Conservation (phyloP, 2,113 vertebrate species). For the Copsychus sechellarum region DNA sequence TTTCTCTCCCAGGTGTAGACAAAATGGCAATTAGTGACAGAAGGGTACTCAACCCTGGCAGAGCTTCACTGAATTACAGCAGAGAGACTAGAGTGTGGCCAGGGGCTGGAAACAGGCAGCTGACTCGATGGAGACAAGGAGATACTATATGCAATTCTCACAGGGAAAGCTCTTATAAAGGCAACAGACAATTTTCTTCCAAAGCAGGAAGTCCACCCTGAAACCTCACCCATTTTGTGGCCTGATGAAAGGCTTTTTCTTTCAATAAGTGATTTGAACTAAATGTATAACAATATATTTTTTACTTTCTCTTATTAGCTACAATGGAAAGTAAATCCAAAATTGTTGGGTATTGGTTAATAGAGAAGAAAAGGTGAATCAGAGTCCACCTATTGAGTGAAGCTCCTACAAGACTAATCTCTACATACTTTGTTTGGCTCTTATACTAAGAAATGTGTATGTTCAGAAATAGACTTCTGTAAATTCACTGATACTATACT, state of each 20-base stretch:
- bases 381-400: neutral
- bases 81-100: neutral
- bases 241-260: neutral
- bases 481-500: neutral
- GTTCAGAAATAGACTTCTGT: neutral
- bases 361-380: neutral
- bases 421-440: rapidly evolving
- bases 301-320: neutral
- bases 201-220: neutral
- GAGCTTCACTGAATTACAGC: neutral
- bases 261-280: neutral
- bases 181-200: neutral
- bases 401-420: neutral
- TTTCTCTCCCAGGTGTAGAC: neutral
- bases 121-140: neutral
- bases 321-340: neutral
- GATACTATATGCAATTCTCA: neutral
- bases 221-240: rapidly evolving
- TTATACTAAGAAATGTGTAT: neutral
- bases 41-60: neutral
- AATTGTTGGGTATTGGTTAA: neutral
- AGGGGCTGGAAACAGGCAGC: neutral
- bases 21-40: neutral
- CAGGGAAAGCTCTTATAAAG: neutral
- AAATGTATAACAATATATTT: neutral